Percentiles rank a stretch among this genome's conserved stretches.
These are phyloP conservation scores for Tolmerus cingulatus DNA, from an alignment of 2,888 invertebrate species.

Conservation along the genomic window DNA sequence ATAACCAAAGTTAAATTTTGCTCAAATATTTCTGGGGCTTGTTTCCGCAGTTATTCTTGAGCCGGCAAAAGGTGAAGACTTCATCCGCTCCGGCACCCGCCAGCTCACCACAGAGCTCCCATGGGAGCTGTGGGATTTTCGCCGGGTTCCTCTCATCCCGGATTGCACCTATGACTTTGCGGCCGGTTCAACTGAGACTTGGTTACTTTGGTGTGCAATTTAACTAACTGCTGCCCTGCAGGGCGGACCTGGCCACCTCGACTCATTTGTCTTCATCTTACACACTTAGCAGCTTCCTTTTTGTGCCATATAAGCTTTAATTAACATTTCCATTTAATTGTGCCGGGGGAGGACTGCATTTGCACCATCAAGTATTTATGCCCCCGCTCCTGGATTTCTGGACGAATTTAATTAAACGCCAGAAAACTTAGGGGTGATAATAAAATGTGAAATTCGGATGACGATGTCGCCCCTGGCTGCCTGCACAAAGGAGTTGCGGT, in stretches of 20 bases:
- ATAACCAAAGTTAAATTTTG: constrained; percentile 31
- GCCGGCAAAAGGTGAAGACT: neutral
- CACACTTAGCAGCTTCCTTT: neutral
- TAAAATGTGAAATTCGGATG: neutral
- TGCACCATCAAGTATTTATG: neutral
- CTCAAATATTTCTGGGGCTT: constrained; percentile 2
- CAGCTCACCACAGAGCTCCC: neutral
- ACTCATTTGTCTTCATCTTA: constrained; percentile 8
- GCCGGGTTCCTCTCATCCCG: neutral
- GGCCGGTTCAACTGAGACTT: constrained; percentile 17
- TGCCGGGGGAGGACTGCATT: neutral
- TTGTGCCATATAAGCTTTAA: constrained; percentile 1
- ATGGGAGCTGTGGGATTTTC: neutral
- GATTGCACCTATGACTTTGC: constrained; percentile 18
- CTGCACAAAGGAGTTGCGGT: neutral
- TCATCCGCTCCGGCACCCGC: neutral
- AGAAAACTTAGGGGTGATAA: neutral
- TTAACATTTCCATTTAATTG: neutral
- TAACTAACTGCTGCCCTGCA: neutral
- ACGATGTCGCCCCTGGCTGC: neutral
- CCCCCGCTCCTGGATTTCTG: neutral
- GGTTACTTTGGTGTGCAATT: neutral
- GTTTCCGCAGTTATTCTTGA: constrained; percentile 15
- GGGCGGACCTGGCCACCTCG: neutral
- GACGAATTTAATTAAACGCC: neutral